These are phyloP conservation scores for Acropternis orthonyx DNA, from an alignment of 2,797 vertebrate species.

Conservation along the genomic window DNA sequence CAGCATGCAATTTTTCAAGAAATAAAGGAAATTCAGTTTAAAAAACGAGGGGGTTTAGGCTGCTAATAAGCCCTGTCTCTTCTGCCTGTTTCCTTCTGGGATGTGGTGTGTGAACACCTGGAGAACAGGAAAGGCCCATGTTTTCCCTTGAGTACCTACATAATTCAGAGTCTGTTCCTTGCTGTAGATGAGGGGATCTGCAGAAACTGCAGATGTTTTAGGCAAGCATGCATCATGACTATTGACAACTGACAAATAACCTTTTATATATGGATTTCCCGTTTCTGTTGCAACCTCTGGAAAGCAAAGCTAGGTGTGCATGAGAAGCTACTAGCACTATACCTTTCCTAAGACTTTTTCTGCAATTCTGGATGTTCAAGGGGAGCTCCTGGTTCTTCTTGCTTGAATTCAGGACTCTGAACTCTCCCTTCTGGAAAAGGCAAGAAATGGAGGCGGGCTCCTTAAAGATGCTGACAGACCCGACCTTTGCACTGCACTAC, in stretches of 20 bases:
- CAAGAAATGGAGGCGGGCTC: not conserved
- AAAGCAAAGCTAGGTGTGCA: not conserved
- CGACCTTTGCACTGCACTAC: not conserved
- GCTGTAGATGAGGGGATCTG: not conserved
- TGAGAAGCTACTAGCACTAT: not conserved
- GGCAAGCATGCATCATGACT: not conserved
- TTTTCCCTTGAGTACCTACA: not conserved
- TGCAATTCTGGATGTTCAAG: not conserved
- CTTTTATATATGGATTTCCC: not conserved
- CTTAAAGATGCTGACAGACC: not conserved
- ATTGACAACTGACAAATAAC: not conserved
- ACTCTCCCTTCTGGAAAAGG: not conserved
- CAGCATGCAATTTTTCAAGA: not conserved
- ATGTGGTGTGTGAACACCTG: not conserved
- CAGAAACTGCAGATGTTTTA: not conserved
- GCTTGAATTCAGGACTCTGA: not conserved
- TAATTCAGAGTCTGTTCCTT: not conserved
- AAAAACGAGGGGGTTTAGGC: not conserved
- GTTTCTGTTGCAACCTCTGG: not conserved
- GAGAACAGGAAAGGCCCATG: not conserved
- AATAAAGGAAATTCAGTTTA: not conserved
- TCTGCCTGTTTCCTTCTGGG: not conserved
- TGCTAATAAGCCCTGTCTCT: not conserved
- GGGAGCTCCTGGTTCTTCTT: not conserved
- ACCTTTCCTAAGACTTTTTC: not conserved